Conservation (phyloP, 2,797 vertebrate species). For the Diplodus puntazzo region DNA sequence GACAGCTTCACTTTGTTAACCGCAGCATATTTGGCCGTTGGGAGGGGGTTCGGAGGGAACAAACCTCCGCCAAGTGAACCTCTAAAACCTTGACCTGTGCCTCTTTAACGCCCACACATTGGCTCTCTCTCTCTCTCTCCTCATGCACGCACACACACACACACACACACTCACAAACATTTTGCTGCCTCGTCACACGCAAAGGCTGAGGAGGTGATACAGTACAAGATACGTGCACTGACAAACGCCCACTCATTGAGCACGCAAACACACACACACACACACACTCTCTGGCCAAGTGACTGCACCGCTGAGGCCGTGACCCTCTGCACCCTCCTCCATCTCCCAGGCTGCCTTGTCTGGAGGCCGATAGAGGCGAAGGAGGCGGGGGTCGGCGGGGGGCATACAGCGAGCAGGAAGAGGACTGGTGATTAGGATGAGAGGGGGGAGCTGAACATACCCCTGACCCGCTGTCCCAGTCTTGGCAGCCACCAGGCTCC, state of each 20-base stretch:
- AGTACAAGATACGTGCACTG: conserved; percentile 13
- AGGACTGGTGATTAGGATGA: conserved; percentile 78
- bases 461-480: conserved; percentile 75
- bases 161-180: conserved; percentile 35
- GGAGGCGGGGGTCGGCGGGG: conserved; percentile 33
- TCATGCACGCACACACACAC: no score
- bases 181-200: conserved; percentile 43
- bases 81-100: conserved; percentile 80
- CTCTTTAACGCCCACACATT: conserved; percentile 63
- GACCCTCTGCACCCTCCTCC: conserved; percentile 67
- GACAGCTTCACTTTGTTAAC: conserved; percentile 71
- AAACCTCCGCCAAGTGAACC: conserved; percentile 75
- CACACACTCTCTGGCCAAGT: conserved; percentile 57
- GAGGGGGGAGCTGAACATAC: conserved; percentile 36
- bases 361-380: conserved; percentile 61
- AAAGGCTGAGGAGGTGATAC: conserved; percentile 38
- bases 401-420: conserved; percentile 71
- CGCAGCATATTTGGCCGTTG: conserved; percentile 67
- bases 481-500: conserved; percentile 71
- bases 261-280: conserved; percentile 23
- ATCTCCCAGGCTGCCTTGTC: conserved; percentile 75
- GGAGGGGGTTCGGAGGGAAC: conserved; percentile 65
- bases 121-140: conserved; percentile 51
- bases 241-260: conserved; percentile 9
- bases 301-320: conserved; percentile 66